A percentile compares a stretch with the other conserved stretches of the same genome.
phyloP scores from a whole-genome alignment of 37 sponge, comb jelly and placozoan species.

The Theonella swinhoei region DNA sequence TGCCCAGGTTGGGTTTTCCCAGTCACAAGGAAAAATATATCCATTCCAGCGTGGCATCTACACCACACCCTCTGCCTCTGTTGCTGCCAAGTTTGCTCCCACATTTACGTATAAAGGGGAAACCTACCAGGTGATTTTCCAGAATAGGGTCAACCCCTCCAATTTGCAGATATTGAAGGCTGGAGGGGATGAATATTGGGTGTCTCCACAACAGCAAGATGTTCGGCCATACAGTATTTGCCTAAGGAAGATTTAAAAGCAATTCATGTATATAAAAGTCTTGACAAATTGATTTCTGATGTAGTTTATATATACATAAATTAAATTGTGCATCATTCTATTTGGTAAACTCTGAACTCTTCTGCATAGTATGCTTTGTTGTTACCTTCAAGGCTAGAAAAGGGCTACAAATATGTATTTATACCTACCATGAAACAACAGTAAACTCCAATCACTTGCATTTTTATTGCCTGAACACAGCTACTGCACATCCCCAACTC shows the following conservation, averaged over 20 bases:
- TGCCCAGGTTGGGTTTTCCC: background rate
- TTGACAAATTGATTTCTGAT: no score
- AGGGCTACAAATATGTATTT: no score
- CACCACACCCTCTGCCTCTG: constrained; percentile 17
- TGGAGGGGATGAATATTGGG: constrained; percentile 42
- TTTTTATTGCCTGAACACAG: no score
- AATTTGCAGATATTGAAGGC: background rate
- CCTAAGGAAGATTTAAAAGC: background rate
- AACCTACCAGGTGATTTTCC: constrained; percentile 14
- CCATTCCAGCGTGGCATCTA: constrained; percentile 31
- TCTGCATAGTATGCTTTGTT: no score
- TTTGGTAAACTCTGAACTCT: no score
- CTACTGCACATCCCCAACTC: no score
- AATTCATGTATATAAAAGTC: no score
- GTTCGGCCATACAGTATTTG: constrained; percentile 29
- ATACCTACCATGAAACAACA: no score
- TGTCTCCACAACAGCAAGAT: constrained; percentile 43
- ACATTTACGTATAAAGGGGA: constrained; percentile 21
- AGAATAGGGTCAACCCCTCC: constrained; percentile 46
- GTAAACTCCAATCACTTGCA: no score
- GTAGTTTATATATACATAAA: no score
- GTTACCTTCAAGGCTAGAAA: no score
- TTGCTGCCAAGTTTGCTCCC: constrained; percentile 11
- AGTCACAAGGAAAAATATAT: constrained; percentile 1
- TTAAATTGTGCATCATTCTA: no score